phyloP scores from a whole-genome alignment of 2,888 invertebrate species.

The Rhopalosiphum nymphaeae region DNA sequence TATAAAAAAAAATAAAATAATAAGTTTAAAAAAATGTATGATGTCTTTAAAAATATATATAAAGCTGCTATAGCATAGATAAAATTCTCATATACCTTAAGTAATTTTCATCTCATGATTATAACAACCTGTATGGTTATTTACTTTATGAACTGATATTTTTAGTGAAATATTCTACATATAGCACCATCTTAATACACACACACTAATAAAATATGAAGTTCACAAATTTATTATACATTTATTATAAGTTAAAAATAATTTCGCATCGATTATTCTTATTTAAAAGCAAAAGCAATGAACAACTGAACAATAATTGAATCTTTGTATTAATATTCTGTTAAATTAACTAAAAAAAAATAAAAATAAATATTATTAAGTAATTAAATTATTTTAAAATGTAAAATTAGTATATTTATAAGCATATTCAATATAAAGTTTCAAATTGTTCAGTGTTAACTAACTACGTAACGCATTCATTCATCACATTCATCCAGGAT shows the following conservation, averaged over 20 bases:
- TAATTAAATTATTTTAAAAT: neutral
- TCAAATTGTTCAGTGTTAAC: slow-evolving; percentile 47
- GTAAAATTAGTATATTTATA: neutral
- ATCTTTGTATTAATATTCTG: neutral
- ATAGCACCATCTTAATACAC: neutral
- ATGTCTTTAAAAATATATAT: neutral
- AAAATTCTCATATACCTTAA: neutral
- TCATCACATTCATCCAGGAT: slow-evolving; percentile 55
- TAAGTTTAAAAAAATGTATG: neutral
- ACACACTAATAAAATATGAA: neutral
- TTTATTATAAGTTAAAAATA: neutral
- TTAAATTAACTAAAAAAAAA: neutral
- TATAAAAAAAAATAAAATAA: neutral
- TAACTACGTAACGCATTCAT: slow-evolving; percentile 48
- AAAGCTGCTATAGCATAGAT: neutral
- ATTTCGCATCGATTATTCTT: slow-evolving; percentile 28
- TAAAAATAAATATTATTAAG: neutral
- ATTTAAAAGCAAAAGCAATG: slow-evolving; percentile 39
- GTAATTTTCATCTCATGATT: neutral
- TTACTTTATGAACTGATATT: neutral
- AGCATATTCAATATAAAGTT: neutral
- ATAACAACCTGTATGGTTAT: neutral
- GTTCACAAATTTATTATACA: neutral
- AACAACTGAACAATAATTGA: slow-evolving; percentile 45
- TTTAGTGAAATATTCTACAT: neutral